Base-by-base conservation (phyloP, 1,140 invertebrate genomes). In the Drosophila fuyamai region DNA sequence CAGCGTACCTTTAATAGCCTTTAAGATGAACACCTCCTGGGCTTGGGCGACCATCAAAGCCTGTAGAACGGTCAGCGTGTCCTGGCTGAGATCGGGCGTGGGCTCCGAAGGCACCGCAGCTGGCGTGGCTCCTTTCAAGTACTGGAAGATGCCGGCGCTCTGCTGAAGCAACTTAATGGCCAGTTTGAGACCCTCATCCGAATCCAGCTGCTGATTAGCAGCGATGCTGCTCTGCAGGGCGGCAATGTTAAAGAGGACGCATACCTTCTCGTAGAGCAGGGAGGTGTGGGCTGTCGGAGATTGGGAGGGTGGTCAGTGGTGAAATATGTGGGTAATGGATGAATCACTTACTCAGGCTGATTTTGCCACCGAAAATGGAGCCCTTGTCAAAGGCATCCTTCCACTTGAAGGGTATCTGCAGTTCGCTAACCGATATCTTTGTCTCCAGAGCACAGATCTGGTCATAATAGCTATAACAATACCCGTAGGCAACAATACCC, bases 331-430 rank as follows among this genome's bases (percentile, higher is more conserved):
- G 5, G 0, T 7, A 1, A 23, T 6, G 32, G 23, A 35, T 61
- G 36, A 50, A 43, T 58, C 53, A 71, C 95, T 95, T 95, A 99
- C 97, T 98, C 61, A 99, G 94, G 93, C 97, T 98, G 79, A 97
- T 96, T 93, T 97, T 96, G 58, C 97, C 97, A 63, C 97, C 97
- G 94, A 99, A 99, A 73, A 99, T 95, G 6, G 97, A 97, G 44
- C 97, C 97, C 91, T 97, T 98, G 92, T 99, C 98, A 93, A 99
- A 99, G 3, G 99, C 98, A 96, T 99, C 98, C 93, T 99, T 99
- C 98, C 99, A 99, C 93, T 99, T 99, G 90, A 99, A 99, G 32
- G 97, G 96, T 82, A 98, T 97, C 91, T 97, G 96, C 27, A 98
- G 94, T 92, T 97, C 98, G 74, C 97, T 95, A 4, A 97, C 95